phyloP scores from a whole-genome alignment of 2,113 vertebrate genomes.

The Microtus richardsoni region DNA sequence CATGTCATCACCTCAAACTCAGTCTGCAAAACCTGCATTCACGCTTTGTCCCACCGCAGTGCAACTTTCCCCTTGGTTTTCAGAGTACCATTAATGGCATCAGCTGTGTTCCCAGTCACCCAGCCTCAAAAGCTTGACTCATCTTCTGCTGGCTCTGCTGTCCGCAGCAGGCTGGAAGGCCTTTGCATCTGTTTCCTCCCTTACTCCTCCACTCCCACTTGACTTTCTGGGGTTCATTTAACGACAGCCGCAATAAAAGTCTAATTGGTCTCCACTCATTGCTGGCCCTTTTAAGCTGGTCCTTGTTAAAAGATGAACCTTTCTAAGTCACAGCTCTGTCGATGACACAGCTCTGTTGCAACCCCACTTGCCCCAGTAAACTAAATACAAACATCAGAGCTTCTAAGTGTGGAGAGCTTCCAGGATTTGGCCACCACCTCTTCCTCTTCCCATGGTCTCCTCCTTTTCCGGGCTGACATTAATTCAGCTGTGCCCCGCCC shows the following conservation, averaged over 20 bases:
- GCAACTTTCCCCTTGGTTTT: not conserved
- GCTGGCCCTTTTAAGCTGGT: constrained; percentile 14
- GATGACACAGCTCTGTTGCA: not conserved
- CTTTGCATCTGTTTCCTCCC: not conserved
- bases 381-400: not conserved
- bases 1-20: constrained; percentile 24
- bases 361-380: not conserved
- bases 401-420: not conserved
- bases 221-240: not conserved
- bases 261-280: constrained; percentile 6
- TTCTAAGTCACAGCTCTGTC: not conserved
- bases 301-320: not conserved
- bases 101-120: not conserved
- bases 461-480: not conserved
- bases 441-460: not conserved
- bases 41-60: not conserved
- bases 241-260: not conserved
- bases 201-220: not conserved
- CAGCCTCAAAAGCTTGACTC: constrained; percentile 61
- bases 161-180: not conserved
- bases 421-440: not conserved
- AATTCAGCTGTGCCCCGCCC: not conserved
- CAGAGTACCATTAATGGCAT: not conserved
- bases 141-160: not conserved
- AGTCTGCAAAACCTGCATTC: not conserved